Base-by-base conservation (phyloP, 2,888 invertebrate genomes). In the Oasisia sp. region DNA sequence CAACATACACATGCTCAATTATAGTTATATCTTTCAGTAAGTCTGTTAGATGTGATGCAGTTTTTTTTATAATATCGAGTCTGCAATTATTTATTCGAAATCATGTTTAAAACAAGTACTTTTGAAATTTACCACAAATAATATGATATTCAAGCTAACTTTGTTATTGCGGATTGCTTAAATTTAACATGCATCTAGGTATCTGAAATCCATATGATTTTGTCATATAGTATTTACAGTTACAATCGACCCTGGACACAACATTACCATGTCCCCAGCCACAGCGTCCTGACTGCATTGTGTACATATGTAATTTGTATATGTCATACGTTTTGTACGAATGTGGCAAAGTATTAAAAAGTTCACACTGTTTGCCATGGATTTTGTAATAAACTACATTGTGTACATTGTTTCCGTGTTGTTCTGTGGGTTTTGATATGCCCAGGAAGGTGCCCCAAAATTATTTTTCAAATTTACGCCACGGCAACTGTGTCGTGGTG, bases 391-490 rank as follows among this genome's bases (percentile, higher is more conserved):
- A 74, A 74, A 74, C 74, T 27, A 74, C 14, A 27, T 27, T 74
- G 74, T 74, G 74, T 74, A 74, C 74, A 74, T 27, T 74, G 74
- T n/a, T n/a, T n/a, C n/a, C n/a, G n/a, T n/a, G n/a, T n/a, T 74
- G 38, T 74, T 74, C 0, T 74, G 3, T 74, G 74, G 74, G 74
- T 74, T 74, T 27, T 74, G 4, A 27, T 2, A 38, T 38, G 4
- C 38, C 38, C 4, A 38, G 38, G 38, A 38, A 38, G 38, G 38
- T 38, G 38, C 38, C 1, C 1, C 1, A 38, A 38, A 38, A 38
- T 38, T 1, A 2, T n/a, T n/a, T n/a, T n/a, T n/a, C n/a, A n/a
- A n/a, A n/a, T 38, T 38, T 38, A 38, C 38, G 4, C 38, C 4
- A 38, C 4, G 38, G 38, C 38, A 38, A 38, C 38, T 38, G 38